Percentiles rank a stretch among this genome's conserved stretches.
These are phyloP conservation scores for Anser cygnoides DNA, from an alignment of 2,113 vertebrate species.

Conservation along the genomic window DNA sequence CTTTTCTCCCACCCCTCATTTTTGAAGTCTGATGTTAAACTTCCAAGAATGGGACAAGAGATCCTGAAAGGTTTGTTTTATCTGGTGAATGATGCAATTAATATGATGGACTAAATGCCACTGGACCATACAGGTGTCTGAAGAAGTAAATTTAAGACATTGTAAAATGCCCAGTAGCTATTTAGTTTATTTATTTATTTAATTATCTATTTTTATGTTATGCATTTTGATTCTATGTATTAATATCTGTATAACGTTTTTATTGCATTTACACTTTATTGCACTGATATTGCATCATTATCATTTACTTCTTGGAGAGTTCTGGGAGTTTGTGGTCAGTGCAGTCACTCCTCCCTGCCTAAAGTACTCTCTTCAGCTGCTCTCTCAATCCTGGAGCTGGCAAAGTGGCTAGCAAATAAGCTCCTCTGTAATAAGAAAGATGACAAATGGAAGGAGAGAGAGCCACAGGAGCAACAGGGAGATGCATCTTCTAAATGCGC, in stretches of 20 bases:
- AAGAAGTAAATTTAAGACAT: neutral
- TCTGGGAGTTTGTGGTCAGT: neutral
- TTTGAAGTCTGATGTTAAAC: neutral
- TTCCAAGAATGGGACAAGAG: neutral
- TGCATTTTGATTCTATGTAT: fast-evolving
- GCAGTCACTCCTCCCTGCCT: neutral
- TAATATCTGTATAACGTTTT: neutral
- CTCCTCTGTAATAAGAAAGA: neutral
- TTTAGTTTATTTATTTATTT: neutral
- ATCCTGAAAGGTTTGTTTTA: neutral
- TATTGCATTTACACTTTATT: neutral
- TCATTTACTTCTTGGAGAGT: neutral
- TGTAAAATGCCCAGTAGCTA: slow-evolving; percentile 9
- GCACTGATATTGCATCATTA: neutral
- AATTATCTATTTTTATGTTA: neutral
- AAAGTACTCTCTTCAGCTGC: neutral
- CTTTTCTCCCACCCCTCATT: neutral
- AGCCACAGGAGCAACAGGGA: neutral
- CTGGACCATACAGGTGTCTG: neutral
- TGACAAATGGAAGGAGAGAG: neutral
- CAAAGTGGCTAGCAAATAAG: neutral
- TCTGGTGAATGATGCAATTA: neutral
- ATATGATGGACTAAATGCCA: neutral
- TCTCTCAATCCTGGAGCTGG: neutral
- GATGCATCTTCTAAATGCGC: neutral